Percentiles rank a stretch among this genome's conserved stretches.
These are phyloP conservation scores for Laticauda laticaudata DNA, from an alignment of 2,113 vertebrate species.

Conservation along the genomic window DNA sequence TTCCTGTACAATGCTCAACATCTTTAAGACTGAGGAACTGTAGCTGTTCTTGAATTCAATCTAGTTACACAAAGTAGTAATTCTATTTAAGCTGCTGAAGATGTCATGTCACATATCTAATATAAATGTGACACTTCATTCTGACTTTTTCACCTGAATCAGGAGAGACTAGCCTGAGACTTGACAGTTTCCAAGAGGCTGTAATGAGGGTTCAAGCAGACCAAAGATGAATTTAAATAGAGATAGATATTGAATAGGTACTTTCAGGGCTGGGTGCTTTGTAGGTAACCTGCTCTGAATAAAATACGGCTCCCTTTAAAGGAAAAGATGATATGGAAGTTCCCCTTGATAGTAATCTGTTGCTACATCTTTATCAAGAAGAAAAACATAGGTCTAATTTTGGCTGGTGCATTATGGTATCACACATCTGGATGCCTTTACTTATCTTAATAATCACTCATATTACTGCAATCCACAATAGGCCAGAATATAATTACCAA, in stretches of 20 bases:
- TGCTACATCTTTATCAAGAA: neutral
- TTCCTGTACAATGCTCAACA: neutral
- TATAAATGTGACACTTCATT: neutral
- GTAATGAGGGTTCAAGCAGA: neutral
- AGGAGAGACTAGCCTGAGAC: neutral
- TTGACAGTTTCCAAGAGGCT: neutral
- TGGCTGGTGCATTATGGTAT: neutral
- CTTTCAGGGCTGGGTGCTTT: neutral
- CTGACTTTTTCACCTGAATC: neutral
- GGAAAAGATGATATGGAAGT: neutral
- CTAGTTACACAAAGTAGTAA: neutral
- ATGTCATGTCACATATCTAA: neutral
- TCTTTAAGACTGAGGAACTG: neutral
- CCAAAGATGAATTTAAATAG: neutral
- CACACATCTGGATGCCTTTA: neutral
- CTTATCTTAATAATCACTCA: neutral
- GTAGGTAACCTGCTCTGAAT: neutral
- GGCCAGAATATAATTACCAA: neutral
- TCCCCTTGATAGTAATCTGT: neutral
- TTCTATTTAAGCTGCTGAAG: neutral
- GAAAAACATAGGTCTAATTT: neutral
- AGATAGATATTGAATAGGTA: neutral
- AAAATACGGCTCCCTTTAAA: neutral
- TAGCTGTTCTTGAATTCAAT: neutral
- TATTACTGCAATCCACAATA: neutral